Evolutionary conservation across 2,888 invertebrate species (phyloP).

Genomic region (Lottia gigantea): DNA sequence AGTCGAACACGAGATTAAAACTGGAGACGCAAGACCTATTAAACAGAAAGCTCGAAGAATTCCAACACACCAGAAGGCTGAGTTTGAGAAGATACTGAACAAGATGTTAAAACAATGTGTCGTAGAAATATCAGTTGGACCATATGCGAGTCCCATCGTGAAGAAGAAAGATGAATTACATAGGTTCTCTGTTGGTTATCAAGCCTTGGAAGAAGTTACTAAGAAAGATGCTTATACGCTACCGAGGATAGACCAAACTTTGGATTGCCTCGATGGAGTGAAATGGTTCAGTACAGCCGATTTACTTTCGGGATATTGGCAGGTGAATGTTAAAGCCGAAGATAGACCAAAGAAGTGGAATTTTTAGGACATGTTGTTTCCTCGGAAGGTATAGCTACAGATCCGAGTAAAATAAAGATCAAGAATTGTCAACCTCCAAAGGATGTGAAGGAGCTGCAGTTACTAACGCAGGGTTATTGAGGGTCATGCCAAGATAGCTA

Average conservation of each 20-base stretch:
- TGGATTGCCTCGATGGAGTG: neutral
- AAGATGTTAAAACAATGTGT: no score
- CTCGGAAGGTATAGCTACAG: neutral
- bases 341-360: conserved; percentile 12
- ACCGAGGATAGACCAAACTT: neutral
- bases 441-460: neutral
- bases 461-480: neutral
- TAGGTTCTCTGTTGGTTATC: no score
- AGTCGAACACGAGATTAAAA: no score
- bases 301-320: conserved; percentile 14
- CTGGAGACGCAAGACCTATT: no score
- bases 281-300: conserved; percentile 3
- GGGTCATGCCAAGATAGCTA: no score
- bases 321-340: conserved; percentile 7
- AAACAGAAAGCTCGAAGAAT: no score
- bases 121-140: neutral
- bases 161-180: neutral
- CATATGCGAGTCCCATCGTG: neutral
- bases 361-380: neutral
- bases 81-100: no score
- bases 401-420: neutral
- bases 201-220: no score
- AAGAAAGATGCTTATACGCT: no score
- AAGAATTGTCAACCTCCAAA: neutral
- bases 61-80: no score